Percentiles rank a stretch among this genome's conserved stretches.
These are phyloP conservation scores for Beris morrisii DNA, from an alignment of 2,888 invertebrate genomes.

Conservation along the genomic window DNA sequence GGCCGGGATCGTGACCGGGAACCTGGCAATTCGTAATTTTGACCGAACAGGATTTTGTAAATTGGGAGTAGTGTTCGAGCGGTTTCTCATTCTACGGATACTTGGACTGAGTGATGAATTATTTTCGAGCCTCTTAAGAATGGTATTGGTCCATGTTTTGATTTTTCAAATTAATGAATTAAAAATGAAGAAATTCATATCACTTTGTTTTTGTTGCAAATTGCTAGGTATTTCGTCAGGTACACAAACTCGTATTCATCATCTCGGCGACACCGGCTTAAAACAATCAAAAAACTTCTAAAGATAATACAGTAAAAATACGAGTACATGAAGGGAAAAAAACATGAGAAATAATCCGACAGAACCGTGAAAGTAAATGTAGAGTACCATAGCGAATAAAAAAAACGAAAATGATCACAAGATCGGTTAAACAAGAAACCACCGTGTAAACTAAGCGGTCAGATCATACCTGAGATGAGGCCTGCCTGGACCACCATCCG, in stretches of 20 bases:
- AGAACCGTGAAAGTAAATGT: slow-evolving; percentile 10
- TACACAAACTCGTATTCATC: slow-evolving; percentile 6
- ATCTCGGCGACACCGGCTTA: slow-evolving; percentile 21
- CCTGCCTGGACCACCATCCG: slow-evolving; percentile 27
- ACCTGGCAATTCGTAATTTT: no score
- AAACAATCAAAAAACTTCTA: slow-evolving; percentile 13
- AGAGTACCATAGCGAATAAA: slow-evolving; percentile 10
- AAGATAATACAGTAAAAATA: background rate
- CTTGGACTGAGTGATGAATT: no score
- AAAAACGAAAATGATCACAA: slow-evolving; percentile 11
- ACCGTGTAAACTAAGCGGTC: slow-evolving; percentile 22
- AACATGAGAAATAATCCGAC: slow-evolving; percentile 6
- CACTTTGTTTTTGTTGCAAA: no score
- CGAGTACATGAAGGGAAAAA: background rate
- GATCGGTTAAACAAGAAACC: slow-evolving; percentile 25
- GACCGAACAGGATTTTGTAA: no score
- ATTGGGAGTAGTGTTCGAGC: no score
- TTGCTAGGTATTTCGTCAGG: no score
- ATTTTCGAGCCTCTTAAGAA: no score
- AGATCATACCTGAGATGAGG: slow-evolving; percentile 27
- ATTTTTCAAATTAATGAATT: no score
- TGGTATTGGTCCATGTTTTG: no score
- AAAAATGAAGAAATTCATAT: no score
- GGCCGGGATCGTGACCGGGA: no score
- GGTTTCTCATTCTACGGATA: no score